Base-by-base conservation (phyloP, 64 coral and sea anemone species). In the Montipora efflorescens region DNA sequence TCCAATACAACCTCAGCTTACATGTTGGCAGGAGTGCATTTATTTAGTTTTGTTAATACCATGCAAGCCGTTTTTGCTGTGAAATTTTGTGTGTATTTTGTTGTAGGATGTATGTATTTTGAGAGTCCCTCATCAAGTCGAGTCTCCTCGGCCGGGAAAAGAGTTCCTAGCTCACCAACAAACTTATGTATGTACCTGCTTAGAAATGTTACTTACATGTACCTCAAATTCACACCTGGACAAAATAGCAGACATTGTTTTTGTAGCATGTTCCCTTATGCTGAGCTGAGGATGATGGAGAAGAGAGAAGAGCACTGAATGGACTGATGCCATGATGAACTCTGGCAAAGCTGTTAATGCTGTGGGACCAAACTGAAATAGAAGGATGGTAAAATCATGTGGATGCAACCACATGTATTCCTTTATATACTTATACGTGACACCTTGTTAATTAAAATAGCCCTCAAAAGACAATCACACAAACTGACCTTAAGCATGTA, bases 161-260 rank as follows among this genome's bases (percentile, higher is more conserved):
- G 36, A 36, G 36, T 36, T 0, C 36, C 36, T 36, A 36, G 36
- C 53, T 57, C 11, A 57, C 53, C 2, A 57, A 57, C 36, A 36
- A 36, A 36, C 36, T 36, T 36, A 36, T 36, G 36, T 36, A 36
- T 36, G 36, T 36, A 36, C 36, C 7, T 57, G 11, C 53, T 57
- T 57, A 8, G 57, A 55, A 2, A 15, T 21, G 25, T 59, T 7
- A 28, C 59, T 79, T 66, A 95, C 36, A 36, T 36, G 36, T 36
- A 36, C 98, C 98, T 99, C 95, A 64, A 96, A 99, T 91, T 99
- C 98, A 80, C 95, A 99, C 74, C 98, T 93, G 89, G 98, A 99
- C 84, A 99, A 87, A 67, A 99, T 99, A 7, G 98, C 96, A 77
- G 98, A 96, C 81, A 99, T 92, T 50, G 98, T 92, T 93, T 99